Evolutionary conservation across 2,888 invertebrate genomes (phyloP), one percentile per base, ranked within the genome.

Genomic region (Eristalinus aeneus): DNA sequence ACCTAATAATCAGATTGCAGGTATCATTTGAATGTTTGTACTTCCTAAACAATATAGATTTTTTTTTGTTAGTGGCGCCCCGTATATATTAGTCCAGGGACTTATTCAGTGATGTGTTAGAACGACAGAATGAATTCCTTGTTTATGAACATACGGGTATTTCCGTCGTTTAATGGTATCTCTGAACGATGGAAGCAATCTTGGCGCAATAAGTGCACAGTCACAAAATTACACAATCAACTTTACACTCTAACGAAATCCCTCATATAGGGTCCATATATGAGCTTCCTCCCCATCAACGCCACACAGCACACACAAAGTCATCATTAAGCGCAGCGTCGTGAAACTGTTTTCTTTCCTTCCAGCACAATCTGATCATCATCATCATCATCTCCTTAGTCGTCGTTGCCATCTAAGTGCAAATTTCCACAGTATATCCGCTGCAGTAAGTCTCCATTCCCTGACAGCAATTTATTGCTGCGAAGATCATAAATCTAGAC

Each of bases 401-500:
- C 27, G 27, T 27, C 27, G 27, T 27, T 5, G 27, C 27, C 27
- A 20, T 53, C 61, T 75, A 16, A 61, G 34, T 68, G 67, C 46
- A 27, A 53, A 27, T 54, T 54, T 78, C 56, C 39, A 31, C 39
- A 23, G 9, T 56, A 22, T 16, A 69, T 63, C 60, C 61, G 76
- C 20, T 63, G 36, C 69, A 22, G 60, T 36, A 54, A 77, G 27
- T 34, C 58, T 65, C 46, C 46, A 58, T 64, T 46, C 20, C 11
- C 46, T 65, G 68, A 65, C 76, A 77, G 27, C 16, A 71, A 78
- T 78, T 78, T 78, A 78, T 78, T 65, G 58, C 58, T 63, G n/a
- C 31, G 32, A 65, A 78, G 71, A 77, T 71, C 71, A 71, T 77
- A 78, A 71, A 71, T 78, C 65, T 64, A 39, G 46, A 71, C 71